These are phyloP conservation scores for Drosophila littoralis DNA, from an alignment of 1,140 invertebrate species.

Conservation along the genomic window DNA sequence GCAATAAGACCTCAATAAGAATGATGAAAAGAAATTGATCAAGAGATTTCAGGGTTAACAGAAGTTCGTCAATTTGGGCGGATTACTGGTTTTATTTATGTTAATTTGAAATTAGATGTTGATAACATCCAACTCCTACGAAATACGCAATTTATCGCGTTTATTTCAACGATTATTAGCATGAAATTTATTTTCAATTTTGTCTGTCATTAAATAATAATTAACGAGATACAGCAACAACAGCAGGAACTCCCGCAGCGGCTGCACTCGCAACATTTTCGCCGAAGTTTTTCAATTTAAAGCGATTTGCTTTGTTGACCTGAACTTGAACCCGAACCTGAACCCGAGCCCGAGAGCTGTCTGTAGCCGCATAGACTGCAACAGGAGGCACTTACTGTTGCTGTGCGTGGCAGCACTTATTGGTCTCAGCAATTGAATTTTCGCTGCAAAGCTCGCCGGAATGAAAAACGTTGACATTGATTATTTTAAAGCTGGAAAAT, in stretches of 20 bases:
- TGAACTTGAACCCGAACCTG: constrained; percentile 52
- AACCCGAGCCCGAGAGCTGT: constrained; percentile 7
- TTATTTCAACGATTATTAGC: constrained; percentile 74
- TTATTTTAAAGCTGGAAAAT: constrained; percentile 64
- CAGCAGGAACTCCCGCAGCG: constrained; percentile 38
- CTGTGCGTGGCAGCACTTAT: constrained; percentile 25
- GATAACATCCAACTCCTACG: constrained; percentile 3
- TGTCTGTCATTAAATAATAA: constrained; percentile 81
- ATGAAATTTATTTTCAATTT: constrained; percentile 80
- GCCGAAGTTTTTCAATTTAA: constrained; percentile 61
- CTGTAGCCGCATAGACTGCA: constrained; percentile 29
- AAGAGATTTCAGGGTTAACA: background rate
- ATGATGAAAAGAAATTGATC: background rate
- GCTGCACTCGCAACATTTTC: constrained; percentile 38
- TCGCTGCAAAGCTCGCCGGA: constrained; percentile 18
- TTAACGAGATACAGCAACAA: constrained; percentile 61
- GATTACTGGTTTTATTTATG: constrained; percentile 21
- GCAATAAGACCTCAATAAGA: background rate
- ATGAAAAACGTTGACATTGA: constrained; percentile 53
- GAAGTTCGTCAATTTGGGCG: background rate
- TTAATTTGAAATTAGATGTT: constrained; percentile 21
- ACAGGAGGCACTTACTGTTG: constrained; percentile 37
- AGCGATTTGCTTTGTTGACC: constrained; percentile 74
- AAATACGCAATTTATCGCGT: constrained; percentile 41
- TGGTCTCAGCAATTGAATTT: constrained; percentile 71